Percentiles rank a stretch among this genome's conserved stretches.
Conservation (phyloP, 2,797 vertebrate genomes). For the Pseudomugil tenellus region DNA sequence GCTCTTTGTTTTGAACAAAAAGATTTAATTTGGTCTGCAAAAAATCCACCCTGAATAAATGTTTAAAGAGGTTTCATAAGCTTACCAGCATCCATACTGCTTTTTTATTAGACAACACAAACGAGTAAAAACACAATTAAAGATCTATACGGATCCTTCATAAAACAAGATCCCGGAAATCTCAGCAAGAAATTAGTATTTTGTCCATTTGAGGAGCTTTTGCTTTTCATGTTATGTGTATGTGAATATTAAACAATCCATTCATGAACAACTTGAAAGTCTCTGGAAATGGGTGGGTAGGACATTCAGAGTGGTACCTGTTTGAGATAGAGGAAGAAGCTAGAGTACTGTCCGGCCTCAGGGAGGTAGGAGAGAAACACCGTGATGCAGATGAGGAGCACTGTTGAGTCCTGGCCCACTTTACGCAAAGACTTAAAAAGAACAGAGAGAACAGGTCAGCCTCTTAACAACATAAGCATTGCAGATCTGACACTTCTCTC, state of each 20-base stretch:
- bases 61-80: constrained; percentile 1
- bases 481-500: neutral
- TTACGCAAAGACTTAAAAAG: constrained; percentile 87
- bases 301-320: constrained; percentile 79
- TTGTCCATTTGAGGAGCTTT: neutral
- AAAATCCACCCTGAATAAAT: constrained; percentile 15
- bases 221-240: neutral
- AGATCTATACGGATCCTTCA: neutral
- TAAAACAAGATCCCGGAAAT: neutral
- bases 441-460: constrained; percentile 38
- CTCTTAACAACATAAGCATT: constrained; percentile 1
- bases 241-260: no score
- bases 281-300: neutral
- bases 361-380: constrained; percentile 95
- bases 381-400: constrained; percentile 94
- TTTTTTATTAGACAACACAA: constrained; percentile 10
- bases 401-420: constrained; percentile 93
- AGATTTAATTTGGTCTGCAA: constrained; percentile 23
- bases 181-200: neutral
- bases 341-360: constrained; percentile 94
- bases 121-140: neutral
- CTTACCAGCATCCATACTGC: constrained; percentile 5
- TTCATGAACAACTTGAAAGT: no score
- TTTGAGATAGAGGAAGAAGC: constrained; percentile 93
- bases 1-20: constrained; percentile 10